phyloP scores from a whole-genome alignment of 35 echinoderm and acorn worm species.

The Anneissia japonica region DNA sequence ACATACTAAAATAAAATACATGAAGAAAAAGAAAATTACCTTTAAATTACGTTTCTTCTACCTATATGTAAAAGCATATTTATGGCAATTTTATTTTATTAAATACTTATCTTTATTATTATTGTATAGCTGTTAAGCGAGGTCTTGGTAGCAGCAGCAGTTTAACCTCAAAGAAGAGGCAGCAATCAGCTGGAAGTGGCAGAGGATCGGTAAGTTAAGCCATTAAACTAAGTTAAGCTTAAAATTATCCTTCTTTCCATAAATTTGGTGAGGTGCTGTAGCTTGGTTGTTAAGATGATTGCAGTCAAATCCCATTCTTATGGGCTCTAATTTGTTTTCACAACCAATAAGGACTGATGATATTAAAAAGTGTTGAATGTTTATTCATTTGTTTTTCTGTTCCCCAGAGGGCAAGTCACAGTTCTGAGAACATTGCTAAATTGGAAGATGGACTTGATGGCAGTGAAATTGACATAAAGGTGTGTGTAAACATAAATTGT shows the following conservation, averaged over 20 bases:
- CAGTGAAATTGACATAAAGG: constrained; percentile 65
- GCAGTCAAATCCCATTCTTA: background rate
- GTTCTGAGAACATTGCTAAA: constrained; percentile 26
- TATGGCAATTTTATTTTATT: constrained; percentile 1
- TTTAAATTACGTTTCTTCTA: too few relatives aligned
- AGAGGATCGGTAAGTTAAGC: constrained; percentile 67
- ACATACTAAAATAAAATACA: too few relatives aligned
- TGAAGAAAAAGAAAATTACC: too few relatives aligned
- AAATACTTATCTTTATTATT: background rate
- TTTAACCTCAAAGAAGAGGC: constrained; percentile 61
- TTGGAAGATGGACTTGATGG: constrained; percentile 36
- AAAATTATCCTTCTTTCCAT: too few relatives aligned
- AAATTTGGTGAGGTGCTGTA: too few relatives aligned
- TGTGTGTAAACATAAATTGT: constrained; percentile 11
- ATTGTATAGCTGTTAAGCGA: constrained; percentile 55
- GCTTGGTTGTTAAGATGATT: too few relatives aligned
- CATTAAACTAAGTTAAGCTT: too few relatives aligned
- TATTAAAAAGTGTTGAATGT: background rate
- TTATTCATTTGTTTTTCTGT: background rate
- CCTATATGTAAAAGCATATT: too few relatives aligned
- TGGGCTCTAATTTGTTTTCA: background rate
- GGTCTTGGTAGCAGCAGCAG: constrained; percentile 49
- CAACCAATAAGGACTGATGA: background rate
- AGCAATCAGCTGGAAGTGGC: constrained; percentile 76
- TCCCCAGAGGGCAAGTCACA: constrained; percentile 58